Conservation (phyloP, 2,113 vertebrate genomes). For the Chaetops frenatus region DNA sequence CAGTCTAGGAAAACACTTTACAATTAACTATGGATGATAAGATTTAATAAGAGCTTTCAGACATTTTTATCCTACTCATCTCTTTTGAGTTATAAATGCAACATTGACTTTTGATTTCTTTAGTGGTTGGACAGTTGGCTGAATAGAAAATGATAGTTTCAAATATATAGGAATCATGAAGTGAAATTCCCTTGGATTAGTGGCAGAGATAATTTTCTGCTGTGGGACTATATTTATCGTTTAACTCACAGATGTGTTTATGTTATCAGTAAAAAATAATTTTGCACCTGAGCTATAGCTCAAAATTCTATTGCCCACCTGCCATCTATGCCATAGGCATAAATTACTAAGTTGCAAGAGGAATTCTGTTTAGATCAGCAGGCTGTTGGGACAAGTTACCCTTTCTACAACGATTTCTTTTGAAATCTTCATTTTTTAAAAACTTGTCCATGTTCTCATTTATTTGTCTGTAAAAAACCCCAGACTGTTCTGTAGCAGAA, state of each 20-base stretch:
- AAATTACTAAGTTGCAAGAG: not conserved
- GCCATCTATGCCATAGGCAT: not conserved
- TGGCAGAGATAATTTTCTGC: not conserved
- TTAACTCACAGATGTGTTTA: not conserved
- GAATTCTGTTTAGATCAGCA: not conserved
- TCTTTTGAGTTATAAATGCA: constrained; percentile 41
- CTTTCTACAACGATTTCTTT: not conserved
- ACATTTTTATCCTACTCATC: constrained; percentile 45
- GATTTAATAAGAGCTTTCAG: constrained; percentile 21
- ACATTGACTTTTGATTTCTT: constrained; percentile 34
- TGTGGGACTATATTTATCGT: constrained; percentile 23
- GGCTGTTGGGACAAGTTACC: not conserved
- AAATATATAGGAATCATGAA: not conserved
- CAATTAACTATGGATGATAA: constrained; percentile 34
- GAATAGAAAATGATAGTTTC: constrained; percentile 43
- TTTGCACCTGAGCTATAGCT: not conserved
- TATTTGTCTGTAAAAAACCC: not conserved
- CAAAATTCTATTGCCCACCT: not conserved
- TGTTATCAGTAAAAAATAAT: not conserved
- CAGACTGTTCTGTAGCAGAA: not conserved
- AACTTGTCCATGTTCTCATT: not conserved
- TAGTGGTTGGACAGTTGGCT: constrained; percentile 29
- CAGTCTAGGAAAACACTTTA: constrained; percentile 39
- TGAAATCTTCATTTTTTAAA: not conserved
- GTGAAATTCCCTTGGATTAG: constrained; percentile 21